phyloP scores from a whole-genome alignment of 53 echinoderm and acorn worm genomes.

The Echinometra lucunter region DNA sequence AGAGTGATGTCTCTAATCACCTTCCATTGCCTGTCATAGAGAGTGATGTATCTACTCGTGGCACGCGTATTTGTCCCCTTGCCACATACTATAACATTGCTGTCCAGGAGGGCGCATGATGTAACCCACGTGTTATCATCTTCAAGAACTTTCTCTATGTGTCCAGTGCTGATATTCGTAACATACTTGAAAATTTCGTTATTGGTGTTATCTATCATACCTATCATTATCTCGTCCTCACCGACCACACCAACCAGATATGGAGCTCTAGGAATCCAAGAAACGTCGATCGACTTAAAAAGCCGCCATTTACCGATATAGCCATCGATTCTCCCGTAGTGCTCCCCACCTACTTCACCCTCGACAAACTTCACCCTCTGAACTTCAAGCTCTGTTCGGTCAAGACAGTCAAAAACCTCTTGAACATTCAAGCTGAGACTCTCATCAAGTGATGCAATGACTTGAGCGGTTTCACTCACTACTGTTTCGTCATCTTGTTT shows the following conservation, averaged over 20 bases:
- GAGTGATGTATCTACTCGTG: neutral
- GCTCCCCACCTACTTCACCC: neutral
- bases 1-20: neutral
- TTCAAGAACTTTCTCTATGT: neutral
- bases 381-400: neutral
- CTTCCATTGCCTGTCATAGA: neutral
- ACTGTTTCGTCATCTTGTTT: neutral
- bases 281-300: neutral
- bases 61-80: neutral
- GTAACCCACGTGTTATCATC: neutral
- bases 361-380: neutral
- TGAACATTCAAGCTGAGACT: neutral
- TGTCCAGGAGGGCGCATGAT: neutral
- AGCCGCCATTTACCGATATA: neutral
- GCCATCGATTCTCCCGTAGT: neutral
- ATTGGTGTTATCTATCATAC: accelerated
- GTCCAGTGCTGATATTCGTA: neutral
- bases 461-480: neutral
- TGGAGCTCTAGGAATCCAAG: neutral
- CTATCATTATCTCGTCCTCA: neutral
- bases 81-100: neutral
- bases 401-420: neutral
- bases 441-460: neutral
- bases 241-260: neutral
- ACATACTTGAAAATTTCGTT: neutral